Conservation (phyloP, 1,140 invertebrate genomes). For the Aradophagus sp. region DNA sequence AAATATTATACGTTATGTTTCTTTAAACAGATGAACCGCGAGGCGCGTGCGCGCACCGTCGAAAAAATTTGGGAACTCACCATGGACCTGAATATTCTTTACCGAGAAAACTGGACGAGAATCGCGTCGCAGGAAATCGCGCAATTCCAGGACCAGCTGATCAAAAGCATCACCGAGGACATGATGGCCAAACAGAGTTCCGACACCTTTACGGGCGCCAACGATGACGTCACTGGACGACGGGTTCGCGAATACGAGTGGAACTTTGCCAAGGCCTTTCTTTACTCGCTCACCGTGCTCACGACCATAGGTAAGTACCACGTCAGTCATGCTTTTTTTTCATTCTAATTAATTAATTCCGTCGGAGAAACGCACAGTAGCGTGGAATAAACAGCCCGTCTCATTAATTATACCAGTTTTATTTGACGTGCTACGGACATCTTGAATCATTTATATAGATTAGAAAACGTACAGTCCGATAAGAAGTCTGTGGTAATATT, state of each 20-base stretch:
- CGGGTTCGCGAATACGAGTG: slow-evolving; percentile 81
- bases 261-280: slow-evolving; percentile 94
- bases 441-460: slow-evolving; percentile 22
- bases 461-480: too few relatives aligned
- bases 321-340: slow-evolving; percentile 38
- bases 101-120: slow-evolving; percentile 95
- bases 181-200: slow-evolving; percentile 77
- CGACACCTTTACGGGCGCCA: slow-evolving; percentile 61
- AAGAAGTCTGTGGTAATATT: too few relatives aligned
- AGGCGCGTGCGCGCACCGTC: slow-evolving; percentile 84
- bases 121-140: slow-evolving; percentile 89
- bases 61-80: slow-evolving; percentile 97
- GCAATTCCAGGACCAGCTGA: slow-evolving; percentile 89
- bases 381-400: not conserved
- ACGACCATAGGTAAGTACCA: slow-evolving; percentile 93
- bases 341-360: too few relatives aligned
- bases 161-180: slow-evolving; percentile 85
- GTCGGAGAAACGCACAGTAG: slow-evolving; percentile 6
- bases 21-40: slow-evolving; percentile 72
- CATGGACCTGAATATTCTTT: slow-evolving; percentile 92
- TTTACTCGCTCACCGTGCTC: slow-evolving; percentile 96
- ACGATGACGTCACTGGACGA: slow-evolving; percentile 64
- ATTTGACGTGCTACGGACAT: slow-evolving; percentile 10
- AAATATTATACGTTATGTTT: too few relatives aligned
- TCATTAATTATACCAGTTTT: slow-evolving; percentile 29